phyloP scores from a whole-genome alignment of 2,888 invertebrate genomes.

The Macaria notata region DNA sequence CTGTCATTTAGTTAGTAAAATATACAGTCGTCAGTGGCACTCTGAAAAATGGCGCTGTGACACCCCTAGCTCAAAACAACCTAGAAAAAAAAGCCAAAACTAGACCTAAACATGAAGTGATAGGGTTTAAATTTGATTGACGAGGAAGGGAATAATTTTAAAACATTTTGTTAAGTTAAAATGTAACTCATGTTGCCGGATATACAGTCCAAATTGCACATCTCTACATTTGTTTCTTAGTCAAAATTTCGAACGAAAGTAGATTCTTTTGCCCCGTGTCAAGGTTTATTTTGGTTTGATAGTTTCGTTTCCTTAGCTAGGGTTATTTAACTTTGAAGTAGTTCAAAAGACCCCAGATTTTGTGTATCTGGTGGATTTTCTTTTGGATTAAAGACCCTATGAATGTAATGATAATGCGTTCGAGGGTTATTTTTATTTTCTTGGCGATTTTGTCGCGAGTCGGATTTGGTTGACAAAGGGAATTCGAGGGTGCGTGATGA shows the following conservation, averaged over 20 bases:
- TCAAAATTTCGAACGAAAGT: slow-evolving; percentile 41
- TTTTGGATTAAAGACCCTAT: slow-evolving; percentile 79
- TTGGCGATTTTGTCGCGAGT: slow-evolving; percentile 64
- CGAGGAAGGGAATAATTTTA: slow-evolving; percentile 67
- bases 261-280: slow-evolving; percentile 44
- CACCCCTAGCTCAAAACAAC: slow-evolving; percentile 58
- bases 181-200: slow-evolving; percentile 81
- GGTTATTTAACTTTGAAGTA: slow-evolving; percentile 81
- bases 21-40: slow-evolving; percentile 79
- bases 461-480: slow-evolving; percentile 41
- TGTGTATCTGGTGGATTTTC: slow-evolving; percentile 78
- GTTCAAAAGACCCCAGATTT: slow-evolving; percentile 79
- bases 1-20: slow-evolving; percentile 81
- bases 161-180: slow-evolving; percentile 81
- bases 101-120: slow-evolving; percentile 33
- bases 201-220: slow-evolving; percentile 81
- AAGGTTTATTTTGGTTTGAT: slow-evolving; percentile 45
- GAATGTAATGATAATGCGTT: slow-evolving; percentile 80
- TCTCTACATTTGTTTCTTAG: slow-evolving; percentile 74
- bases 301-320: slow-evolving; percentile 43
- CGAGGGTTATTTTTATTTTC: slow-evolving; percentile 64
- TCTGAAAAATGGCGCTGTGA: slow-evolving; percentile 74
- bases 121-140: slow-evolving; percentile 57
- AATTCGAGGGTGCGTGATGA: slow-evolving; percentile 3
- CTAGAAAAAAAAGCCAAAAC: slow-evolving; percentile 22